Evolutionary conservation across 53 echinoderm and acorn worm genomes (phyloP), one percentile per base, ranked within the genome.

Genomic region (Pentamera pediparva): DNA sequence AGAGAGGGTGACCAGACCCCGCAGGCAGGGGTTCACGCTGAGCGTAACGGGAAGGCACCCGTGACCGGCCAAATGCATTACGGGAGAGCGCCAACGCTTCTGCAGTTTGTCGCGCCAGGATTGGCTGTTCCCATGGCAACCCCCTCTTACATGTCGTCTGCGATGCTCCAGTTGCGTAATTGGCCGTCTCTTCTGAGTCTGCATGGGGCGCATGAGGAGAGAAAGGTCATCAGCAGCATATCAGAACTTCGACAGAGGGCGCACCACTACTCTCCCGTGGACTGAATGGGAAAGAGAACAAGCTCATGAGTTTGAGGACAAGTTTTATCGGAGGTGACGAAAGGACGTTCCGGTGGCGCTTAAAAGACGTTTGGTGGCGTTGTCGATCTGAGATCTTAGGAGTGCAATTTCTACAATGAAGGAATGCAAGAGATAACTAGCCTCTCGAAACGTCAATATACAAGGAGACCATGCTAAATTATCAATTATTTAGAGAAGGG

Each of bases 161-260:
- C 70, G 13, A 48, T 70, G 70, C 30, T 50, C 33, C 28, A 49
- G 8, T n/a, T n/a, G n/a, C 70, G 70, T 51, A 48, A 15, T 4
- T 70, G 48, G 49, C 52, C 70, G 15, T 9, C 19, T 8, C 31
- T 70, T 49, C 25, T 61, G 30, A 20, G 65, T 21, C 40, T 65
- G 20, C 65, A 65, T 26, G 11, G 39, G 25, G n/a, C 65, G 0
- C 18, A 13, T 13, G 74, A 75, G 35, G 79, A 79, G 39, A 81
- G 74, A 7, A 80, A 78, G 47, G 78, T 78, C 32, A 79, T 52
- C 50, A 81, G 64, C 52, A 92, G 92, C 48, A 92, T 92, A 17
- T 74, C 92, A 2, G 70, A 37, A 15, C 71, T 92, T 19, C 78
- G 92, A 26, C 79, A 92, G 32, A 76, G 88, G 61, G 92, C 92